Percentiles rank a stretch among this genome's conserved stretches.
phyloP scores from a whole-genome alignment of 1,140 invertebrate genomes.

The Drosophila sp. region DNA sequence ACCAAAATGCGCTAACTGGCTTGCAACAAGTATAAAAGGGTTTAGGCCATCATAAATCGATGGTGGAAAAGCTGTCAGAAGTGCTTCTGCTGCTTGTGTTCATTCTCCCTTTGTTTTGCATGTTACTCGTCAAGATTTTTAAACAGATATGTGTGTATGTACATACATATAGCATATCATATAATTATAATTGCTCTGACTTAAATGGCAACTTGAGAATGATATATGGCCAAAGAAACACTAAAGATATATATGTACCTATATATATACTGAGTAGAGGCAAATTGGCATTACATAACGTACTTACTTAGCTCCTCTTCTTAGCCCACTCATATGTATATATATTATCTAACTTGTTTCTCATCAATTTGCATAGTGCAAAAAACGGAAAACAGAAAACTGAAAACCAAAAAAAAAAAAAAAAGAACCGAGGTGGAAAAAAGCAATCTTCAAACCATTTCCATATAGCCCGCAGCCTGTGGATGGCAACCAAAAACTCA shows the following conservation, averaged over 20 bases:
- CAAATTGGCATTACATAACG: slow-evolving; percentile 15
- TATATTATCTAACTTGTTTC: slow-evolving; percentile 33
- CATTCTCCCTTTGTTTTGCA: slow-evolving; percentile 51
- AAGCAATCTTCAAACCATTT: slow-evolving; percentile 56
- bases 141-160: slow-evolving; percentile 23
- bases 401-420: slow-evolving; percentile 29
- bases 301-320: slow-evolving; percentile 18
- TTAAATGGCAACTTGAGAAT: slow-evolving; percentile 11
- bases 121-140: slow-evolving; percentile 36
- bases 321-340: slow-evolving; percentile 43
- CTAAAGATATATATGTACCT: too few relatives aligned
- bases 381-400: slow-evolving; percentile 44
- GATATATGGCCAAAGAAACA: not conserved
- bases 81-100: not conserved
- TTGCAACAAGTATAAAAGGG: slow-evolving; percentile 25
- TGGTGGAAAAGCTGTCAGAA: slow-evolving; percentile 39
- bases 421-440: slow-evolving; percentile 56
- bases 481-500: slow-evolving; percentile 62
- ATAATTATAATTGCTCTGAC: slow-evolving; percentile 22
- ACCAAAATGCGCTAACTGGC: slow-evolving; percentile 71
- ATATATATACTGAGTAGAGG: not conserved
- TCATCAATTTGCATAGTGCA: slow-evolving; percentile 73
- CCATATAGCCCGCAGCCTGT: slow-evolving; percentile 70
- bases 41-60: slow-evolving; percentile 61
- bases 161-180: slow-evolving; percentile 37